Conservation (phyloP, 2,797 vertebrate genomes). For the Hirundo rustica region DNA sequence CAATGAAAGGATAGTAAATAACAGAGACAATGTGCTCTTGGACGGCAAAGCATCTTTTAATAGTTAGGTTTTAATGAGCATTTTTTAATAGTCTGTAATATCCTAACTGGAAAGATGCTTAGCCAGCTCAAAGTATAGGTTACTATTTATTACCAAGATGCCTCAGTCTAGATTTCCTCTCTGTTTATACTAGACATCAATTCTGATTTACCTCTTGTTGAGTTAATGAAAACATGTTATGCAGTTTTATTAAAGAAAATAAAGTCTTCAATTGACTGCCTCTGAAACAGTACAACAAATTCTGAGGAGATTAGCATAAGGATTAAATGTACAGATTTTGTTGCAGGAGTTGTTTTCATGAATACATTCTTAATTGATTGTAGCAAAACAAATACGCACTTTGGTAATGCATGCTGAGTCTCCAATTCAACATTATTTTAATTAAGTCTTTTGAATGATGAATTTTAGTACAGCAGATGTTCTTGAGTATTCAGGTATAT, state of each 20-base stretch:
- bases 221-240: constrained; percentile 55
- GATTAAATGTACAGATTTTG: constrained; percentile 50
- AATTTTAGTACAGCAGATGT: constrained; percentile 67
- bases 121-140: neutral
- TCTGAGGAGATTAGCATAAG: constrained; percentile 28
- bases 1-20: constrained; percentile 25
- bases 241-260: constrained; percentile 53
- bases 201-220: constrained; percentile 50
- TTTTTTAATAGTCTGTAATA: constrained; percentile 42
- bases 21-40: neutral
- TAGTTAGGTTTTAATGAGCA: neutral
- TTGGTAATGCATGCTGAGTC: constrained; percentile 47
- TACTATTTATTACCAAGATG: constrained; percentile 13
- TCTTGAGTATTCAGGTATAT: constrained; percentile 63
- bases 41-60: neutral
- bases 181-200: constrained; percentile 44
- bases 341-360: constrained; percentile 30
- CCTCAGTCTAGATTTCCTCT: neutral
- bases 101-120: constrained; percentile 1
- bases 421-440: constrained; percentile 57
- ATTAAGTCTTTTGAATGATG: constrained; percentile 67
- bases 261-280: constrained; percentile 39
- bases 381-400: constrained; percentile 71
- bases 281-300: constrained; percentile 51
- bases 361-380: constrained; percentile 65